Evolutionary conservation across 2,113 vertebrate genomes (phyloP).

Genomic region (Antigone vipio): DNA sequence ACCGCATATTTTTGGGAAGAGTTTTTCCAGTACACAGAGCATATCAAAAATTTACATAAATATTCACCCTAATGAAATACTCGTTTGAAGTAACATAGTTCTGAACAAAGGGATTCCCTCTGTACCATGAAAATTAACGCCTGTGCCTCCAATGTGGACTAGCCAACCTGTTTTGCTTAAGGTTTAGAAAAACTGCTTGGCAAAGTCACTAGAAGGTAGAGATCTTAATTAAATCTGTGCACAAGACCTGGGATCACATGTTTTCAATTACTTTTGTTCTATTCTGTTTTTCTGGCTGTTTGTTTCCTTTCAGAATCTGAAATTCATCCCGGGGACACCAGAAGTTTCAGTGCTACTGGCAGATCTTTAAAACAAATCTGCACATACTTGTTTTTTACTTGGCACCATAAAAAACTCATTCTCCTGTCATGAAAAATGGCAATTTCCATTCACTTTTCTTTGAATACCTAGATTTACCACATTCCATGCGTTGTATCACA

Average conservation of each 20-base stretch:
- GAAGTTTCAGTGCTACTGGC: not conserved
- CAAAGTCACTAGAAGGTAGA: constrained; percentile 44
- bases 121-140: constrained; percentile 46
- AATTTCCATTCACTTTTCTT: not conserved
- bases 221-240: constrained; percentile 53
- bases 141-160: constrained; percentile 4
- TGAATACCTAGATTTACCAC: not conserved
- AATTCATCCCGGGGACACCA: not conserved
- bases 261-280: not conserved
- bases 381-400: not conserved
- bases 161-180: constrained; percentile 14
- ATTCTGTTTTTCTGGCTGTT: not conserved
- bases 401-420: not conserved
- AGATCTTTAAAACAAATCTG: not conserved
- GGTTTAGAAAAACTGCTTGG: constrained; percentile 29
- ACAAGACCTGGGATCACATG: not conserved
- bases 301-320: constrained; percentile 5
- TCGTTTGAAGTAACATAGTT: constrained; percentile 54
- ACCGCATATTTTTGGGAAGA: constrained; percentile 26
- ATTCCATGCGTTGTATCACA: not conserved
- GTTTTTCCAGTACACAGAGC: constrained; percentile 67
- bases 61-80: constrained; percentile 64
- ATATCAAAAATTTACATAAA: constrained; percentile 70
- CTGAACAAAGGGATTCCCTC: constrained; percentile 65
- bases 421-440: not conserved